Percentiles rank a stretch among this genome's conserved stretches.
phyloP scores from a whole-genome alignment of 1,140 invertebrate genomes.

The Cylas formicarius region DNA sequence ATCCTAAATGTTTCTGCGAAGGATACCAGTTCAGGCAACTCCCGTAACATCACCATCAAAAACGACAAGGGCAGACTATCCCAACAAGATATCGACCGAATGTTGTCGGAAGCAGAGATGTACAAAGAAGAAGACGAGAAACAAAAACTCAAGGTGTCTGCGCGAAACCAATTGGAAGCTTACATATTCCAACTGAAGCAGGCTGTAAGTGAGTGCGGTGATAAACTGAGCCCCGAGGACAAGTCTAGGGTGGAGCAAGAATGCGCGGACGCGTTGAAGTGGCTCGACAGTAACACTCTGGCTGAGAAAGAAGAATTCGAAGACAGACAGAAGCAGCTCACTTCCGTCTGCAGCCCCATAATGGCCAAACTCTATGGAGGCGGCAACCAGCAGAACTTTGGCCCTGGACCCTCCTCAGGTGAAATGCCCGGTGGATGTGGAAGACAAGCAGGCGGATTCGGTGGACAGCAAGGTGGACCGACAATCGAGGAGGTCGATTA shows the following conservation, averaged over 20 bases:
- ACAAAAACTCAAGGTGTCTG: constrained; percentile 56
- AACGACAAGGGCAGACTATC: constrained; percentile 75
- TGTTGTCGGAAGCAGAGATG: constrained; percentile 60
- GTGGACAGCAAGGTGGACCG: constrained; percentile 39
- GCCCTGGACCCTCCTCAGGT: too few relatives aligned
- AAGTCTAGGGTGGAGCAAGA: constrained; percentile 41
- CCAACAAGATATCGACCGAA: constrained; percentile 76
- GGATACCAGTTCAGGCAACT: constrained; percentile 47
- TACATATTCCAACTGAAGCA: constrained; percentile 67
- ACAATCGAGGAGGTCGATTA: constrained; percentile 71
- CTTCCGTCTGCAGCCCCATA: constrained; percentile 43
- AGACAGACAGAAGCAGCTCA: constrained; percentile 46
- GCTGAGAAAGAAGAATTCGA: constrained; percentile 58
- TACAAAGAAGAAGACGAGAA: constrained; percentile 65
- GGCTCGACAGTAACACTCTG: constrained; percentile 50
- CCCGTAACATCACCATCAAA: constrained; percentile 68
- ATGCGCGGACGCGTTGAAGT: constrained; percentile 43
- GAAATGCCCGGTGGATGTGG: constrained; percentile 33
- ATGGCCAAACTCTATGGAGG: constrained; percentile 43
- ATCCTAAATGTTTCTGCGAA: constrained; percentile 59
- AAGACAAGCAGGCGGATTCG: constrained; percentile 36
- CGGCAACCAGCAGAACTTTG: background rate
- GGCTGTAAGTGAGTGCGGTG: constrained; percentile 45
- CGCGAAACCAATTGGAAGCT: constrained; percentile 56
- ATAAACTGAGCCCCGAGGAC: constrained; percentile 42